phyloP scores from a whole-genome alignment of 2,888 invertebrate species.

The Deroplatys truncata region DNA sequence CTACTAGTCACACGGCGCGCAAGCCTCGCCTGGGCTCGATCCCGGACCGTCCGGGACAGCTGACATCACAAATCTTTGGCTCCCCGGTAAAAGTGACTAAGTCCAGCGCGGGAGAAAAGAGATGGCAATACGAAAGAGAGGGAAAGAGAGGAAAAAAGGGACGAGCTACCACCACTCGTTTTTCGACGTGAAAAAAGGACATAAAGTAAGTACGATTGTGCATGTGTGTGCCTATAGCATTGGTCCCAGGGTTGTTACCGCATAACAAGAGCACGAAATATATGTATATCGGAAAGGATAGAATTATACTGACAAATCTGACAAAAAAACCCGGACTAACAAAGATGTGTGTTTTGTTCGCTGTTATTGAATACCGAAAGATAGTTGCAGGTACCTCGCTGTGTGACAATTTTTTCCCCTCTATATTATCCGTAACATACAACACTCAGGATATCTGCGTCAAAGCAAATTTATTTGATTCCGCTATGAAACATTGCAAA shows the following conservation, averaged over 20 bases:
- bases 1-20: slow-evolving; percentile 3
- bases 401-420: background rate
- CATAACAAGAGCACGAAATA: background rate
- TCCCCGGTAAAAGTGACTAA: slow-evolving; percentile 12
- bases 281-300: background rate
- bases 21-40: slow-evolving; percentile 11
- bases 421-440: background rate
- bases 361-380: background rate
- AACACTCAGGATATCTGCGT: background rate
- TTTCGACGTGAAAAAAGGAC: slow-evolving; percentile 6
- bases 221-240: background rate
- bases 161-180: background rate
- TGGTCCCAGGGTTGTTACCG: background rate
- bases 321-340: background rate
- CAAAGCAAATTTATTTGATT: background rate
- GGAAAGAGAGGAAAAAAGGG: background rate
- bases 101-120: slow-evolving; percentile 10
- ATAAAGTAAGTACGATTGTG: slow-evolving; percentile 3
- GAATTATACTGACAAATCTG: background rate
- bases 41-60: slow-evolving; percentile 16
- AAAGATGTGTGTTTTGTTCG: background rate
- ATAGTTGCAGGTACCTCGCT: background rate
- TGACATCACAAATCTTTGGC: slow-evolving; percentile 17
- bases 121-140: background rate
- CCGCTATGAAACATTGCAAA: background rate